A percentile compares a stretch with the other conserved stretches of the same genome.
These are phyloP conservation scores for Diorhabda carinulata DNA, from an alignment of 1,140 invertebrate species.

Conservation along the genomic window DNA sequence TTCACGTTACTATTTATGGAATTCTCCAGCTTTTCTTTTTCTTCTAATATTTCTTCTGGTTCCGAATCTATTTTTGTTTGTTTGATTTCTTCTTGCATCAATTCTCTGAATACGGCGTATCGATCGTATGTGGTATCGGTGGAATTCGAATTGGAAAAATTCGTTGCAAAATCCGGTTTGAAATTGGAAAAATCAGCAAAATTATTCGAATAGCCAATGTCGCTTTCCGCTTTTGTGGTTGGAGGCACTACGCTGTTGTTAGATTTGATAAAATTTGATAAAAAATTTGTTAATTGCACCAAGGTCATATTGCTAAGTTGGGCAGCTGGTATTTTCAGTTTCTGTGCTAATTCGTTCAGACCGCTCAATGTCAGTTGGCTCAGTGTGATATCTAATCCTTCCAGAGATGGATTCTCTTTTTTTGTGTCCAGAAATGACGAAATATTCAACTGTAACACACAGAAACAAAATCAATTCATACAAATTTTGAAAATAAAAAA, in stretches of 20 bases:
- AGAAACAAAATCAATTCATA: no score
- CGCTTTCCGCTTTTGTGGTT: slow-evolving; percentile 9
- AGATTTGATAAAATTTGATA: slow-evolving; percentile 62
- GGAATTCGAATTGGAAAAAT: slow-evolving; percentile 59
- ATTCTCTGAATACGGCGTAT: slow-evolving; percentile 81
- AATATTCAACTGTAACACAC: slow-evolving; percentile 39
- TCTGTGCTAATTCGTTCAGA: slow-evolving; percentile 70
- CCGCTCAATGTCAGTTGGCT: slow-evolving; percentile 76
- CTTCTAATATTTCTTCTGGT: slow-evolving; percentile 45
- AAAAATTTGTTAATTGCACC: slow-evolving; percentile 74
- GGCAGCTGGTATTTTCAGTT: slow-evolving; percentile 69
- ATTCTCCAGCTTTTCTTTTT: slow-evolving; percentile 43
- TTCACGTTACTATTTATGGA: slow-evolving; percentile 14
- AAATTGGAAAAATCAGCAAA: slow-evolving; percentile 46
- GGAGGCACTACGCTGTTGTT: slow-evolving; percentile 39
- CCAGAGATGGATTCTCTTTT: slow-evolving; percentile 37
- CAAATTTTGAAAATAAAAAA: no score
- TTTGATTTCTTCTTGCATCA: slow-evolving; percentile 65
- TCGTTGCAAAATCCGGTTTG: slow-evolving; percentile 59
- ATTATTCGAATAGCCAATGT: slow-evolving; percentile 6
- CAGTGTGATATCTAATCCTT: slow-evolving; percentile 69
- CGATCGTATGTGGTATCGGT: slow-evolving; percentile 57
- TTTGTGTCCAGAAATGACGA: slow-evolving; percentile 34
- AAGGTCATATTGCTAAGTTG: slow-evolving; percentile 80
- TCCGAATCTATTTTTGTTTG: slow-evolving; percentile 50